Conservation (phyloP, 2,888 invertebrate species). For the Strigamia transsilvanica region DNA sequence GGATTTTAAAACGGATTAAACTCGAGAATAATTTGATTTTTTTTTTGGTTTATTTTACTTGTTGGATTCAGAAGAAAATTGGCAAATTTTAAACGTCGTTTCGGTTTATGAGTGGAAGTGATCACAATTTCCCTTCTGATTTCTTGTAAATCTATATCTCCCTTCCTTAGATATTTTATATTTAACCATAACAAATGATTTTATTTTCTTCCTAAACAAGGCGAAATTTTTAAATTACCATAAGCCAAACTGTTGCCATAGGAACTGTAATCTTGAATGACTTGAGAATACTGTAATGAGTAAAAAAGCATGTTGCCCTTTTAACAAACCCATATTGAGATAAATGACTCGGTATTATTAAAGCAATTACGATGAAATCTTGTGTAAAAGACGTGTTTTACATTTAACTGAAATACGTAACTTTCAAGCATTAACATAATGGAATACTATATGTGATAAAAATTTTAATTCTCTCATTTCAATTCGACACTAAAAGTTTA, state of each 20-base stretch:
- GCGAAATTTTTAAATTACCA: background rate
- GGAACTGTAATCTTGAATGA: slow-evolving; percentile 21
- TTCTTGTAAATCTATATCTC: background rate
- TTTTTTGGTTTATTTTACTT: background rate
- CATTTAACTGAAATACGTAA: background rate
- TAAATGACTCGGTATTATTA: background rate
- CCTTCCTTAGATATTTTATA: slow-evolving; percentile 7
- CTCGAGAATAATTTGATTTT: background rate
- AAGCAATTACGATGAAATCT: background rate
- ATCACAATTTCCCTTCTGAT: background rate
- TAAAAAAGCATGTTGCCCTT: slow-evolving; percentile 4
- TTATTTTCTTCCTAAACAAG: background rate
- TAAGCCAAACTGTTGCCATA: background rate
- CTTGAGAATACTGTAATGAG: background rate
- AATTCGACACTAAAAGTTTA: background rate
- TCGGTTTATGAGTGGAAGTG: background rate
- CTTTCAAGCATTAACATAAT: background rate
- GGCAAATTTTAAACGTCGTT: background rate
- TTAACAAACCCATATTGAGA: background rate
- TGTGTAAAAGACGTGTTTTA: background rate
- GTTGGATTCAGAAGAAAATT: background rate
- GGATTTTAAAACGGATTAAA: background rate
- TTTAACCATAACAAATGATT: background rate
- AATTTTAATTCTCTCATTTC: background rate
- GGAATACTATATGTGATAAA: background rate